Base-by-base conservation (phyloP, 2,888 invertebrate species). In the Tanaodytes sp. region DNA sequence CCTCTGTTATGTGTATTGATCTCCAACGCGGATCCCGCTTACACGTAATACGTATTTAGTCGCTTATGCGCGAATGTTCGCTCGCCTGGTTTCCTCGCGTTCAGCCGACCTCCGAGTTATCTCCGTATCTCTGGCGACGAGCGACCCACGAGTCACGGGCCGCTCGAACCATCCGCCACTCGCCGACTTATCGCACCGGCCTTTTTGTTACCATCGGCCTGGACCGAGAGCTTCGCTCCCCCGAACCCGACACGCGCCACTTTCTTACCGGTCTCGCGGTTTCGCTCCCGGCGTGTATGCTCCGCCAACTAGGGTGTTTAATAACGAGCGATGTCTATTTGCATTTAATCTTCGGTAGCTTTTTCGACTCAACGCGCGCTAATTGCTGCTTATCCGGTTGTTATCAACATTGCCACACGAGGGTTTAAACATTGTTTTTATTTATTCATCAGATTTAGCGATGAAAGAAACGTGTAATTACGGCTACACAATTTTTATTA, bases 1-100 rank as follows among this genome's bases (percentile, higher is more conserved):
- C 81, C 82, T 82, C 83, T 83, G 83, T 84, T 84, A 83, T 82
- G 81, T 82, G 83, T 84, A 84, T 84, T 84, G 84, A 84, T 84
- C 83, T 83, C 80, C 79, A 79, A 78, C 77, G 78, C 80, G 79
- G 80, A 80, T 80, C 82, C 80, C 79, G 77, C 80, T 83, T 80
- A 80, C 80, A 80, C 81, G 80, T 80, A 82, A 82, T 82, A 82
- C 79, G 80, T 82, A 81, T 82, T 83, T 82, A 80, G 82, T 82
- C 83, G 80, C 79, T 79, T 80, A 76, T 80, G 78, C 79, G 79
- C 79, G 77, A 79, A 40, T 48, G 58, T 15, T 31, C 40, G 48
- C 4, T 4, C 8, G 23, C 23, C 9, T n/a, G 15, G 39, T 45
- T 20, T 27, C 20, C 57, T 46, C 52, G 52, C 52, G 61, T 39